These are phyloP conservation scores for Onthophagus taurus DNA, from an alignment of 1,140 invertebrate species.

Conservation along the genomic window DNA sequence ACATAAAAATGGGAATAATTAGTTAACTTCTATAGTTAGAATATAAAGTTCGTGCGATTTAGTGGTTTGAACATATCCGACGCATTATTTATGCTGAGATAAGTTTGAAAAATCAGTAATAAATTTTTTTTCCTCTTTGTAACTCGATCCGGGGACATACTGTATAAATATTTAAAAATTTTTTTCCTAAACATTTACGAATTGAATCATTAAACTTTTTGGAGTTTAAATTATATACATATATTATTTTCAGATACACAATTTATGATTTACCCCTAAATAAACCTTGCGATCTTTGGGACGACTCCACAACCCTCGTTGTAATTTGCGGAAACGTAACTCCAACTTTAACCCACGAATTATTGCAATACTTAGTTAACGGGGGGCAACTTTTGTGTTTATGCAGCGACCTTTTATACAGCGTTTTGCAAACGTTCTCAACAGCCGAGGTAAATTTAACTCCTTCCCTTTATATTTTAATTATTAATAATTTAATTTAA, in stretches of 20 bases:
- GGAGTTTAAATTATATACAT: neutral
- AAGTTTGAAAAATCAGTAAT: no score
- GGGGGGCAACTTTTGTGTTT: slow-evolving; percentile 72
- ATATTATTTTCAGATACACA: slow-evolving; percentile 50
- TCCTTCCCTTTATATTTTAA: no score
- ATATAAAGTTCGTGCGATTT: no score
- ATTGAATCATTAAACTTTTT: no score
- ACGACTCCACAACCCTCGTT: slow-evolving; percentile 60
- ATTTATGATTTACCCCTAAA: slow-evolving; percentile 60
- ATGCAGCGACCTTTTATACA: slow-evolving; percentile 71
- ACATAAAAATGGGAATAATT: no score
- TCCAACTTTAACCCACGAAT: slow-evolving; percentile 49
- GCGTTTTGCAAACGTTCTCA: slow-evolving; percentile 66
- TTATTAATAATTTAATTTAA: slow-evolving; percentile 8
- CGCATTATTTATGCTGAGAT: no score
- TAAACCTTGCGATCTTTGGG: slow-evolving; percentile 57
- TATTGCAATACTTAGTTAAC: slow-evolving; percentile 62
- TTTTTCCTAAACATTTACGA: no score
- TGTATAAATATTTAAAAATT: no score
- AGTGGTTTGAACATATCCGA: no score
- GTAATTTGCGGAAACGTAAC: slow-evolving; percentile 68
- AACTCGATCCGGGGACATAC: no score
- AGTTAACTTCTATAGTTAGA: no score
- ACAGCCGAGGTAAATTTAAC: slow-evolving; percentile 56
- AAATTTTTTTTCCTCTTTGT: no score